A percentile compares a stretch with the other conserved stretches of the same genome.
These are phyloP conservation scores for Apotomis betuletana DNA, from an alignment of 2,888 invertebrate species.

Conservation along the genomic window DNA sequence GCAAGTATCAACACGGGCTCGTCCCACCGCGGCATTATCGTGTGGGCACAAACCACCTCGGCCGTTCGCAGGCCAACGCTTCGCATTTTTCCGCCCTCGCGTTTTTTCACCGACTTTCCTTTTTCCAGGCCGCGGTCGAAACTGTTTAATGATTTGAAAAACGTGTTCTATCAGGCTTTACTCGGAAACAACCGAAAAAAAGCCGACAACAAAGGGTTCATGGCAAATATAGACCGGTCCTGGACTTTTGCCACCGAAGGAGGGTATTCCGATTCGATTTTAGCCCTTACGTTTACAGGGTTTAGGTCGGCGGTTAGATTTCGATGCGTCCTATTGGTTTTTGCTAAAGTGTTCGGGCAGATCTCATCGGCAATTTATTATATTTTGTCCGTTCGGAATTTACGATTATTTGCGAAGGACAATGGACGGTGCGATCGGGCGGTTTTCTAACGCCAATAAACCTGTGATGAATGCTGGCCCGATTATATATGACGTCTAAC, in stretches of 20 bases:
- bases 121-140: conserved; percentile 75
- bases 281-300: conserved; percentile 49
- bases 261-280: conserved; percentile 50
- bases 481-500: conserved; percentile 37
- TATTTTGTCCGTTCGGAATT: conserved; percentile 82
- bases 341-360: conserved; percentile 73
- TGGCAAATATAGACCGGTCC: conserved; percentile 79
- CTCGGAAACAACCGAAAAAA: conserved; percentile 82
- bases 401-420: conserved; percentile 81
- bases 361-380: conserved; percentile 84
- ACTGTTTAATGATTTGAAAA: conserved; percentile 84
- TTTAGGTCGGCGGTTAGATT: conserved; percentile 48
- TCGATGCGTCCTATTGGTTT: conserved; percentile 45
- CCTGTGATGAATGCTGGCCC: conserved; percentile 50
- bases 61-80: conserved; percentile 60
- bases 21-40: conserved; percentile 61
- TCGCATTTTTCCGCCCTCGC: conserved; percentile 63
- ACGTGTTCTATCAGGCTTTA: conserved; percentile 84
- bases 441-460: conserved; percentile 78
- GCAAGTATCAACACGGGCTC: conserved; percentile 50
- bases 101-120: conserved; percentile 65
- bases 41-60: conserved; percentile 68
- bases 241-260: conserved; percentile 50
- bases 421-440: conserved; percentile 76
- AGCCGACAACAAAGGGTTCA: conserved; percentile 80